Evolutionary conservation across 2,113 vertebrate species (phyloP).

Genomic region (Amphiprion ocellaris): DNA sequence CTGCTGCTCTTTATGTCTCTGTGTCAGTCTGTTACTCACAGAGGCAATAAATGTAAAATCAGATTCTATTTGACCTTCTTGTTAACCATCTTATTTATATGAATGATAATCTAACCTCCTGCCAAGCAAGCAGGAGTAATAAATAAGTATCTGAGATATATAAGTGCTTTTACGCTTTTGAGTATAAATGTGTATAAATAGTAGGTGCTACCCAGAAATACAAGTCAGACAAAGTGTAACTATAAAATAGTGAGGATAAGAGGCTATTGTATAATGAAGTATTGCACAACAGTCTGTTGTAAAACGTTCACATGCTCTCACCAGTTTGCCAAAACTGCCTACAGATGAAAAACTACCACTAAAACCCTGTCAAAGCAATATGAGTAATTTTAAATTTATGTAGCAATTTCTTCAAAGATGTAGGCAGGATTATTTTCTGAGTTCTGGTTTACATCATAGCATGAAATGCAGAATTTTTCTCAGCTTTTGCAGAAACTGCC

Average conservation of each 20-base stretch:
- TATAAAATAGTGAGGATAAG: constrained; percentile 10
- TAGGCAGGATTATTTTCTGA: constrained; percentile 14
- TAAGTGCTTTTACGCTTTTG: constrained; percentile 9
- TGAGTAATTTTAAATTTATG: constrained; percentile 26
- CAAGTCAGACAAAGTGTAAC: not conserved
- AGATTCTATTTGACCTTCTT: not conserved
- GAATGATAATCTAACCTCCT: not conserved
- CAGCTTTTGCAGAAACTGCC: constrained; percentile 23
- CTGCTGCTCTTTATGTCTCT: not conserved
- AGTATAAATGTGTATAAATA: constrained; percentile 15
- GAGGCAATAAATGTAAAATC: constrained; percentile 16
- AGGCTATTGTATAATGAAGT: constrained; percentile 20
- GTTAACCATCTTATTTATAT: constrained; percentile 9
- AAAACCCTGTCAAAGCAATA: constrained; percentile 13
- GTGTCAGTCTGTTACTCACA: not conserved
- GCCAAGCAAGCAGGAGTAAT: constrained; percentile 1
- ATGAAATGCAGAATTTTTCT: constrained; percentile 9
- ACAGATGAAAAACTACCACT: constrained; percentile 26
- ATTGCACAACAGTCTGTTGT: not conserved
- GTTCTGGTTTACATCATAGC: constrained; percentile 21
- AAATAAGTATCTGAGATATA: not conserved
- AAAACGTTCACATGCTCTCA: constrained; percentile 16
- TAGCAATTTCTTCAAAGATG: constrained; percentile 12
- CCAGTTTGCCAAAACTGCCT: constrained; percentile 7
- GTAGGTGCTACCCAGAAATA: not conserved